phyloP scores from a whole-genome alignment of 2,113 vertebrate genomes.

The Crotalus tigris region DNA sequence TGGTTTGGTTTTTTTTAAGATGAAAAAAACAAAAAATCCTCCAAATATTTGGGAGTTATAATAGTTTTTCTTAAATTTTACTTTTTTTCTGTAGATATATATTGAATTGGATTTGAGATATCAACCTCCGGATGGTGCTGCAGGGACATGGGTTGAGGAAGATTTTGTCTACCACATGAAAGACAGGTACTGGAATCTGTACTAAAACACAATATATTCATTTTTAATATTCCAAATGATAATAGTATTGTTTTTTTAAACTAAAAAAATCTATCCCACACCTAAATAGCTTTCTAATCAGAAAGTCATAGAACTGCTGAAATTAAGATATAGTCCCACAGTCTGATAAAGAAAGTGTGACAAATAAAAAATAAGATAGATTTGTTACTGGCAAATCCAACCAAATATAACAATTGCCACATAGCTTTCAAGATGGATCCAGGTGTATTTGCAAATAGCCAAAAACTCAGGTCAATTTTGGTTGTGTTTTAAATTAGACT shows the following conservation, averaged over 20 bases:
- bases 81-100: constrained; percentile 74
- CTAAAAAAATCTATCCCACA: not conserved
- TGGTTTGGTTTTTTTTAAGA: too few species aligned
- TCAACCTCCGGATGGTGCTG: constrained; percentile 81
- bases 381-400: not conserved
- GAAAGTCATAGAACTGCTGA: not conserved
- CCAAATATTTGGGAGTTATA: not conserved
- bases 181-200: constrained; percentile 64
- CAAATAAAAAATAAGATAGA: not conserved
- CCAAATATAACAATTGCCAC: not conserved
- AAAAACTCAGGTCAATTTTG: not conserved
- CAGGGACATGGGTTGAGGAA: constrained; percentile 78
- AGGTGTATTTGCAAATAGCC: not conserved
- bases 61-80: not conserved
- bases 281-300: not conserved
- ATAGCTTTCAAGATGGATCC: not conserved
- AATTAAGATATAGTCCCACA: not conserved
- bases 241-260: not conserved
- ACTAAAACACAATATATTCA: not conserved
- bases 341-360: not conserved
- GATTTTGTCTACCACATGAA: constrained; percentile 74
- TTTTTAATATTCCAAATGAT: not conserved
- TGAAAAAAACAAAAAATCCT: not conserved
- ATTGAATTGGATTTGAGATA: constrained; percentile 88
- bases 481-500: not conserved